Evolutionary conservation across 2,888 invertebrate genomes (phyloP), one percentile per base, ranked within the genome.

Genomic region (Cephus pulcher): DNA sequence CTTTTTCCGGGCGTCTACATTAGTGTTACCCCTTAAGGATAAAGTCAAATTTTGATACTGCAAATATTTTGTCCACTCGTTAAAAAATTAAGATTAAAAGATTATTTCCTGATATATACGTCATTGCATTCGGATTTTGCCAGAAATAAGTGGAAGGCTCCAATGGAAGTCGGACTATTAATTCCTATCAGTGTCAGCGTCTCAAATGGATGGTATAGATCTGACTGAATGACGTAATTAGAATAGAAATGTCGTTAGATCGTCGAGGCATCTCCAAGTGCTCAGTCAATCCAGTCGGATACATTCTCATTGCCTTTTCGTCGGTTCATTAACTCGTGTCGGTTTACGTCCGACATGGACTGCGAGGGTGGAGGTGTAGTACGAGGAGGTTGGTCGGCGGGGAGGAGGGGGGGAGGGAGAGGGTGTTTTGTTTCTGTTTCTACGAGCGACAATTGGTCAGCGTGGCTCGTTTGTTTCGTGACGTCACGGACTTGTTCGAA

Each of bases 221-320:
- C 74, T n/a, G 33, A 15, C 32, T 69, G 76, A 79, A 76, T 70
- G 69, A 79, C 56, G 76, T 74, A 71, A 79, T 79, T 79, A 79
- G 76, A 76, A 79, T 79, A 74, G 76, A 76, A 79, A 79, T 70
- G 79, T 79, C 79, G 74, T 79, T 74, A 76, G 74, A 73, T 76
- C 76, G 73, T 73, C 68, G 68, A 75, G 74, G 70, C 76, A 74
- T 74, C 76, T 69, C 74, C 76, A 34, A 73, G 71, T 75, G 68
- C 68, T 78, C 40, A 37, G 74, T 76, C 76, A 74, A 79, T 79
- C 76, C 79, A 70, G 34, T 79, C 56, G 79, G 76, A 56, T 79
- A 79, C 76, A 76, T 79, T 76, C 76, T 76, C 76, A 79, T 76
- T 76, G 79, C 79, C 79, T 76, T 79, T 79, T 79, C 74, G 76